Base-by-base conservation (phyloP, 2,797 vertebrate species). In the Falco naumanni region DNA sequence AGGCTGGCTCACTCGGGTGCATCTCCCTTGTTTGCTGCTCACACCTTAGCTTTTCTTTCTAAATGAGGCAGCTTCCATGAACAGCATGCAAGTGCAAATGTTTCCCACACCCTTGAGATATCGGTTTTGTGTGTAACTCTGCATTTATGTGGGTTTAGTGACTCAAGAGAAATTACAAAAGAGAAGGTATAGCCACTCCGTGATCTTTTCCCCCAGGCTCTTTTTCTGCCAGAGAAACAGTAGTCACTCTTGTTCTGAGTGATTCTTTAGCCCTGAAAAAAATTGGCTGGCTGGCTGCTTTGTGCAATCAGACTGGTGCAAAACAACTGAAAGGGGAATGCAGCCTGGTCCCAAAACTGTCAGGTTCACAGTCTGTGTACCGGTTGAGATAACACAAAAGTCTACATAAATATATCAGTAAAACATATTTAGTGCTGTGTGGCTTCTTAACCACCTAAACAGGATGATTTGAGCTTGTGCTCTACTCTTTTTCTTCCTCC, bases 61-160 rank as follows among this genome's bases (percentile, higher is more conserved):
- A 13, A 50, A 31, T 3, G 8, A 31, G 26, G 56, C 16, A 50
- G 37, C 20, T 26, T 37, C 15, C 33, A 21, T 2, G 11, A 3
- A 9, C 45, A 24, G 17, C 10, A 22, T 13, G 10, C 7, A 56
- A 60, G 14, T 16, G 6, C 31, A 57, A 66, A n/a, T 6, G 1
- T 63, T 65, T 53, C n/a, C 26, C 0, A 0, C 16, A 4, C 16
- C 21, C 75, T n/a, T 75, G 47, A 45, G 47, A 21, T 12, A 4
- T 2, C 26, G 18, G 4, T 6, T 54, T 13, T n/a, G 5, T 4
- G 15, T 5, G 3, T n/a, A 66, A 29, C 15, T 57, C 50, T 29
- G 21, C 18, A 5, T 37, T 56, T 31, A 29, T 0, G 0, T 4
- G 25, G 5, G 17, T 24, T 4, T 7, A 56, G 19, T 15, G 53